Conservation (phyloP, 2,888 invertebrate genomes). For the Zhuqinia jingwanae region DNA sequence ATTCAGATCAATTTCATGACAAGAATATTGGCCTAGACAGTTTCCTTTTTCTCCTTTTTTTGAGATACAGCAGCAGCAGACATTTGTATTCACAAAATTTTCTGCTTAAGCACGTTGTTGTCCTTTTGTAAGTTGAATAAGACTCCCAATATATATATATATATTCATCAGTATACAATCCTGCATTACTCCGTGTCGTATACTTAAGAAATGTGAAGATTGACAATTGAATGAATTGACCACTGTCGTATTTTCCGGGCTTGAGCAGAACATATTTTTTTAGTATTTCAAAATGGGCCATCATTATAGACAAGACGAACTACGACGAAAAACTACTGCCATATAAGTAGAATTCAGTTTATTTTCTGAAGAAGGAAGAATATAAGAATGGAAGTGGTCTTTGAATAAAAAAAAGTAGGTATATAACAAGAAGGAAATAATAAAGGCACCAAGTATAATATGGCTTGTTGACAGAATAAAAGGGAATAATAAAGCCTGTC, state of each 20-base stretch:
- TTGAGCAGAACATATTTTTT: constrained; percentile 29
- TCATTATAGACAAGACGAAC: too few relatives aligned
- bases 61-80: background rate
- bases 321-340: too few relatives aligned
- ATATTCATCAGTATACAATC: too few relatives aligned
- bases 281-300: constrained; percentile 44
- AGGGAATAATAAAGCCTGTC: constrained; percentile 58
- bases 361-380: background rate
- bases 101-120: constrained; percentile 34
- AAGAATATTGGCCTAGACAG: background rate
- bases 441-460: constrained; percentile 53
- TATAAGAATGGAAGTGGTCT: constrained; percentile 26
- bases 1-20: constrained; percentile 31
- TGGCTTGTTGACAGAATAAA: constrained; percentile 54
- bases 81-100: constrained; percentile 29
- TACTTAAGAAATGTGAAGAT: background rate
- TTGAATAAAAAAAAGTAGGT: constrained; percentile 55
- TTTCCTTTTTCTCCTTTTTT: constrained; percentile 16
- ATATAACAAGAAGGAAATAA: constrained; percentile 39
- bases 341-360: constrained; percentile 11
- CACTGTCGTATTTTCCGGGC: background rate
- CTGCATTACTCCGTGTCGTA: background rate
- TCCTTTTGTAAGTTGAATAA: background rate
- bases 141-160: background rate
- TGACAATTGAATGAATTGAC: constrained; percentile 18